Evolutionary conservation across 2,797 vertebrate species (phyloP).

Genomic region (Lagorchestes hirsutus): DNA sequence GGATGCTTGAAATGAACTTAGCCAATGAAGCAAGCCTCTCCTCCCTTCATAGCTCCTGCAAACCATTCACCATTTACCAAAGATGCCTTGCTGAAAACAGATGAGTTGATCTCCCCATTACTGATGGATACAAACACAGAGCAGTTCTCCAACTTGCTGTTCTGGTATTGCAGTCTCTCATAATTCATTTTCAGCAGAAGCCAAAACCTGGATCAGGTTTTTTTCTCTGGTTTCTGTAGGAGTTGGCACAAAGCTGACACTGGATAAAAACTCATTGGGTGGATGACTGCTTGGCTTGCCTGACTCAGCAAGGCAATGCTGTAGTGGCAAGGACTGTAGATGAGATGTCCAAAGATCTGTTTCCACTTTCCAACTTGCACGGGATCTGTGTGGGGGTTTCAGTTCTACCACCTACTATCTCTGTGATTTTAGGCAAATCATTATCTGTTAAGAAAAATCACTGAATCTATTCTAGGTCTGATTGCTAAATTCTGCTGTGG

Average conservation of each 20-base stretch:
- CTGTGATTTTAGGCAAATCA: neutral
- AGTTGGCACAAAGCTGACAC: neutral
- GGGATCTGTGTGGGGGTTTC: neutral
- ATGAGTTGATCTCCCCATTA: constrained; percentile 18
- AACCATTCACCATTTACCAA: neutral
- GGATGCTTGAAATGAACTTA: constrained; percentile 67
- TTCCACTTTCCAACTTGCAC: neutral
- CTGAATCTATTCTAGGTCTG: neutral
- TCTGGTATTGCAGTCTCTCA: neutral
- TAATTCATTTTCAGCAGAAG: neutral
- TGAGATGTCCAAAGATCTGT: neutral
- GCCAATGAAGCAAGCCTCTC: constrained; percentile 51
- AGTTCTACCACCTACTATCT: neutral
- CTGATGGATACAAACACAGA: constrained; percentile 20
- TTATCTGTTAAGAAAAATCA: neutral
- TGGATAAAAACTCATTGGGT: neutral
- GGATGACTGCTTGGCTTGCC: neutral
- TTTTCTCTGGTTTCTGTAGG: fast-evolving
- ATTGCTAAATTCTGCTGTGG: neutral
- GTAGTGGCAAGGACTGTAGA: neutral
- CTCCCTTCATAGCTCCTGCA: constrained; percentile 47
- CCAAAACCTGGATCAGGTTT: constrained; percentile 51
- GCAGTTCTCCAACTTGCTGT: fast-evolving
- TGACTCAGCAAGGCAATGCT: neutral
- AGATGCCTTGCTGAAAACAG: neutral